Base-by-base conservation (phyloP, 1,140 invertebrate species). In the Platyscapa corneri region DNA sequence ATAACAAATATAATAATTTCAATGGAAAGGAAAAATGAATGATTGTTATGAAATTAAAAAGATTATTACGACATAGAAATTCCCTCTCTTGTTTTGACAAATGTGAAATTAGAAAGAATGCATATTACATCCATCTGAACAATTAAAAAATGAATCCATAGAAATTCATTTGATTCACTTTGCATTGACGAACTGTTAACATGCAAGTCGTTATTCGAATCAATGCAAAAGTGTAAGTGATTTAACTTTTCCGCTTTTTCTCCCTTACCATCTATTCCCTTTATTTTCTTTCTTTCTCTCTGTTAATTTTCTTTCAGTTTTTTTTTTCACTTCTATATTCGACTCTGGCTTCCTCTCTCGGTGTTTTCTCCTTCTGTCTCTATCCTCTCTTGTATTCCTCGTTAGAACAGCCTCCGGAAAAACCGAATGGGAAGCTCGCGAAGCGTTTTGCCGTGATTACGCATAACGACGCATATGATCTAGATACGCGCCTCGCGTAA, bases 371-470 rank as follows among this genome's bases (percentile, higher is more conserved):
- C 39, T 46, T 5, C 42, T 46, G 12, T 46, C 34, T 56, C 74
- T 3, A 46, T 77, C 16, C 75, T 5, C 23, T 77, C 46, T 39
- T n/a, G 14, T 60, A 32, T 70, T 39, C 49, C 67, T 74, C 65
- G 39, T 67, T 75, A n/a, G 76, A 64, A 46, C 10, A 74, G 74
- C 53, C 77, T 30, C 76, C 30, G 65, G 77, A 74, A 85, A 79
- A 84, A 32, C 76, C 49, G 34, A 72, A 64, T 32, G 76, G 72
- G 74, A 65, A 78, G 65, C 82, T 84, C 49, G 76, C 72, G 32
- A 82, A 82, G 79, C 80, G 64, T 77, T 82, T 82, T 82, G 60
- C 77, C 80, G 85, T 86, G 85, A 86, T 86, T 86, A 86, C 78
- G 85, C 80, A 86, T 86, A 86, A 86, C 85, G 74, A 86, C 42